Evolutionary conservation across 2,797 vertebrate species (phyloP).

Genomic region (Lates japonicus): DNA sequence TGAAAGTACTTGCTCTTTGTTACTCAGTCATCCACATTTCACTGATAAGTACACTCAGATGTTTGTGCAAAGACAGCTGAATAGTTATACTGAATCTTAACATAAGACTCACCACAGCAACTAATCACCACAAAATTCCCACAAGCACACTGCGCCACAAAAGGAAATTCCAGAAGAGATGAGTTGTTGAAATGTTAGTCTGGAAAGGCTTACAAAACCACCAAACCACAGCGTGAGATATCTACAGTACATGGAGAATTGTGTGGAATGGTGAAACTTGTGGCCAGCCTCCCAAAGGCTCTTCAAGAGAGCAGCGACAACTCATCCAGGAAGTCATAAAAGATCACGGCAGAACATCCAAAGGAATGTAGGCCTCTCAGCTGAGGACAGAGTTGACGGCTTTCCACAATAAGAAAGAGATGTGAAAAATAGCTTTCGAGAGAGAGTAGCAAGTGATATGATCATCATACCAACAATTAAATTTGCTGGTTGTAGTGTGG

Average conservation of each 20-base stretch:
- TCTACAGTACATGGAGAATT: neutral
- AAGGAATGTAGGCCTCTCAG: neutral
- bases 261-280: neutral
- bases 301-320: constrained; percentile 4
- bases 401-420: neutral
- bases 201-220: constrained; percentile 14
- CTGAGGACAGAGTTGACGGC: neutral
- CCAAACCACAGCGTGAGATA: constrained; percentile 2
- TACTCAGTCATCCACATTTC: neutral
- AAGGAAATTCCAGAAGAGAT: constrained; percentile 13
- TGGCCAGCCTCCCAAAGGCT: constrained; percentile 1
- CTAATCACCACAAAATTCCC: neutral
- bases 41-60: neutral
- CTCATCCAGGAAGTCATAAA: constrained; percentile 11
- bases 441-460: neutral
- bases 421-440: neutral
- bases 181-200: constrained; percentile 6
- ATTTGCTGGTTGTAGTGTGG: neutral
- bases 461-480: constrained; percentile 3
- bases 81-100: neutral
- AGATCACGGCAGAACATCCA: neutral
- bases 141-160: neutral
- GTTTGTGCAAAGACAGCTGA: neutral
- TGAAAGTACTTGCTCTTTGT: neutral
- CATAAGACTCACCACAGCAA: neutral